A percentile compares a stretch with the other conserved stretches of the same genome.
Conservation (phyloP, 2,113 vertebrate species). For the Recurvirostra avosetta region DNA sequence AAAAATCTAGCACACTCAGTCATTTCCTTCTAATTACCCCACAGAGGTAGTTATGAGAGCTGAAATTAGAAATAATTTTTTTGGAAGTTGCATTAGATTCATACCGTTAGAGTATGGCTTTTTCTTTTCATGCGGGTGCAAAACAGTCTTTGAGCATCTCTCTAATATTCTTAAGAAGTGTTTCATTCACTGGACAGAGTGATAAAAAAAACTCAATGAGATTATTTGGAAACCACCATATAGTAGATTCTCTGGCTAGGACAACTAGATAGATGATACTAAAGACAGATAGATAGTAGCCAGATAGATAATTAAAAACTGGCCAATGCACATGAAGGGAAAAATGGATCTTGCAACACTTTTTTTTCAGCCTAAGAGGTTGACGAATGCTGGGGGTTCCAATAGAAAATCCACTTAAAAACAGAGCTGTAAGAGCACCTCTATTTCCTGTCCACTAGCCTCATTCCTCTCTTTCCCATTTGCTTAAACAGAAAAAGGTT, state of each 20-base stretch:
- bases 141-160: not conserved
- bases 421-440: not conserved
- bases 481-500: not conserved
- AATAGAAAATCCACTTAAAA: not conserved
- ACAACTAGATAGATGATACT: not conserved
- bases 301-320: not conserved
- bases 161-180: not conserved
- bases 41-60: not conserved
- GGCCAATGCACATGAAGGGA: not conserved
- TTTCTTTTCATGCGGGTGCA: not conserved
- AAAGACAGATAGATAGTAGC: not conserved
- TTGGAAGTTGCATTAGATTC: not conserved
- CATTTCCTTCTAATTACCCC: not conserved
- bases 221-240: not conserved
- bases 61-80: not conserved
- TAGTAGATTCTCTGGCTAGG: not conserved
- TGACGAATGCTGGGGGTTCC: not conserved
- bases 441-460: not conserved
- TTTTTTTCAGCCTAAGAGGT: not conserved
- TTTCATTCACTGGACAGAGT: not conserved
- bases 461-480: not conserved
- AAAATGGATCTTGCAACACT: not conserved
- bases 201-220: not conserved
- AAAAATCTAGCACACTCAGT: not conserved
- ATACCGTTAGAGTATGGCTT: not conserved